Base-by-base conservation (phyloP, 2,113 vertebrate genomes). In the Corvus hawaiiensis region DNA sequence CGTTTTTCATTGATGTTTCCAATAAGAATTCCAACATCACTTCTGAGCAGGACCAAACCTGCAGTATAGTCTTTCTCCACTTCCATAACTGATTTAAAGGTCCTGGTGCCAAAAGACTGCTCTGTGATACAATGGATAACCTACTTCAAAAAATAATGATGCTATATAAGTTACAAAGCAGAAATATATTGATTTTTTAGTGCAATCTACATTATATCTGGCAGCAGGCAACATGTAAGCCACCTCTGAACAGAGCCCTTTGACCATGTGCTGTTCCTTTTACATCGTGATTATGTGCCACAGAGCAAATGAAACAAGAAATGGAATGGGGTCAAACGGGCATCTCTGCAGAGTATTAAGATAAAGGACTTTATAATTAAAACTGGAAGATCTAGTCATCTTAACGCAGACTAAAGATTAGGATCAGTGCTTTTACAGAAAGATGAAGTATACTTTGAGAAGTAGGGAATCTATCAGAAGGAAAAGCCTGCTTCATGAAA, bases 331-430 rank as follows among this genome's bases (percentile, higher is more conserved):
- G 92, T 94, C 90, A 96, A 84, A 95, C 18, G 23, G 61, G 64
- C 52, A 87, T 35, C 46, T 46, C 76, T 75, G 48, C 26, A 81
- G 52, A 90, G 78, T 32, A 93, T 86, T 92, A 92, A 88, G 69
- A 94, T 67, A 96, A 87, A 88, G 48, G 28, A 71, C 44, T 54
- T 84, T 37, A 52, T 74, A 94, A 83, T 90, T 92, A 95, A 96
- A 96, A 94, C 73, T 89, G 64, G 85, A 92, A 94, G 83, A 92
- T 89, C 87, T 67, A 94, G 55, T 81, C 56, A 83, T 90, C 87
- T 83, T 94, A 93, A 90, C 10, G 1, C 49, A 84, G 73, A 56
- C 72, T 92, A 74, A 85, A 90, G 86, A 93, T 93, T 75, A 94
- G 73, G 56, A 96, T 78, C 95, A 87, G 61, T 84, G 73, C 54